These are phyloP conservation scores for Hecatera dysodea DNA, from an alignment of 2,888 invertebrate genomes.

Conservation along the genomic window DNA sequence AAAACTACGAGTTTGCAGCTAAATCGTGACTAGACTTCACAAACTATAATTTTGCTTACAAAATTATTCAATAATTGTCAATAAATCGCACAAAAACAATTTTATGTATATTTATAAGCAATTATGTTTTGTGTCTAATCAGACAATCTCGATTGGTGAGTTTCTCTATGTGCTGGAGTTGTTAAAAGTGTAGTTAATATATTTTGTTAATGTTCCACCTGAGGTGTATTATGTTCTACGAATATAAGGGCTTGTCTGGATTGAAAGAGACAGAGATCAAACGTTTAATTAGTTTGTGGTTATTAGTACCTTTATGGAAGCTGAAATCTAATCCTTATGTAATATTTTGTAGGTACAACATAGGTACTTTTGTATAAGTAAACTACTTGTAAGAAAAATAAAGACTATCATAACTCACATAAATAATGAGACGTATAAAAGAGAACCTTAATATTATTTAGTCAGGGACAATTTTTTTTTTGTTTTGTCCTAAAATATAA, in stretches of 20 bases:
- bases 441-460: no score
- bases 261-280: background rate
- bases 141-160: constrained; percentile 42
- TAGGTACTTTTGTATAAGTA: no score
- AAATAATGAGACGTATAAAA: no score
- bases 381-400: no score
- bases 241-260: constrained; percentile 30
- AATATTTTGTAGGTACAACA: no score
- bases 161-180: constrained; percentile 34
- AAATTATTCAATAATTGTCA: constrained; percentile 46
- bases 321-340: no score
- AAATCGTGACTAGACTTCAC: constrained; percentile 25
- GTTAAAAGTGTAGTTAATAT: constrained; percentile 26
- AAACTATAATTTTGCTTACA: constrained; percentile 25
- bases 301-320: background rate
- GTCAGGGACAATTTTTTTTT: no score
- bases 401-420: no score
- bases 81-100: constrained; percentile 47
- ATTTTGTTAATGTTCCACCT: constrained; percentile 32
- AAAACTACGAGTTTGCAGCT: constrained; percentile 9
- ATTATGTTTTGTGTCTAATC: constrained; percentile 54
- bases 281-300: background rate
- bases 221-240: constrained; percentile 31
- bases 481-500: no score
- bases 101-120: constrained; percentile 54